Base-by-base conservation (phyloP, 2,113 vertebrate species). In the Polypterus bichir region DNA sequence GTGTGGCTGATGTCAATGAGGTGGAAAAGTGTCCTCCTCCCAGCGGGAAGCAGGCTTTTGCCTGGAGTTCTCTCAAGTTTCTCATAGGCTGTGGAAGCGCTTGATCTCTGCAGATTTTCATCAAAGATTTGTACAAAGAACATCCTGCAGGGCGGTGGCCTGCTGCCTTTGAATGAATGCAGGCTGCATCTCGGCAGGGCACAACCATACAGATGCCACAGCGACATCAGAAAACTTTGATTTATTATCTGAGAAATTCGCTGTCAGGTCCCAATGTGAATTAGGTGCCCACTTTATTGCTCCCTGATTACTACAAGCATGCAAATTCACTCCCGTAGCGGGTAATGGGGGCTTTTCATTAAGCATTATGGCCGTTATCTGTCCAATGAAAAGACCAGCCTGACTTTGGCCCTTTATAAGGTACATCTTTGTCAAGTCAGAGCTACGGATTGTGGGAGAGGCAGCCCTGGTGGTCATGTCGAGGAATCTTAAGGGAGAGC, bases 401-500 rank as follows among this genome's bases (percentile, higher is more conserved):
- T 27, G 27, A 27, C 27, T 27, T 27, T 27, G 27, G 27, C 27
- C 27, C 27, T 27, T 27, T 27, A 27, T 27, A 27, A 27, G 27
- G 27, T 27, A 27, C 27, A 27, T 27, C 27, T 27, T 27, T 27
- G 27, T 27, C 27, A 27, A 27, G 27, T 27, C 27, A 27, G 27
- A 1, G 27, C 27, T 27, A 1, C 27, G 27, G 27, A 27, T 27
- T 27, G 27, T 27, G 27, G 27, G 27, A 27, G 27, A 27, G 27
- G 27, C 27, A 27, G 27, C 27, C 27, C 27, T 27, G 27, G 27
- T 27, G 27, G 27, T 27, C 27, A 27, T 27, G 27, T 27, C 27
- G 27, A 27, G 27, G 27, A 84, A 76, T 72, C 77, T 71, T 58
- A 61, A 78, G 80, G 79, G 82, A 73, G 83, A 86, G 85, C 85